These are phyloP conservation scores for Sturmia bella DNA, from an alignment of 2,888 invertebrate genomes.

Conservation along the genomic window DNA sequence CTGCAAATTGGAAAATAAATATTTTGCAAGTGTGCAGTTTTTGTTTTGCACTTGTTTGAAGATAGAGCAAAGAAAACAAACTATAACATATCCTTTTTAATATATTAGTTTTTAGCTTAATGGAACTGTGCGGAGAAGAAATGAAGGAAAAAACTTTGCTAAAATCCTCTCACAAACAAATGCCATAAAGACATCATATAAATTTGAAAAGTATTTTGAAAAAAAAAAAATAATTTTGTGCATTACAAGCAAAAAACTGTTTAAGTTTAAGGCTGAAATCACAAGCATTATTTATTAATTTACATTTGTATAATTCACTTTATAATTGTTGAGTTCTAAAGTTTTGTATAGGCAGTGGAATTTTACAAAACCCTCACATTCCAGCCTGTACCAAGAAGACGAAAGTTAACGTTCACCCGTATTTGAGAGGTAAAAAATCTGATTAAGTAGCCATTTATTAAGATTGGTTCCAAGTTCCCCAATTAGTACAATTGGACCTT, in stretches of 20 bases:
- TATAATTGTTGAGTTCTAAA: too few species aligned
- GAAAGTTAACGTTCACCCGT: too few species aligned
- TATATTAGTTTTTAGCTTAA: conserved; percentile 50
- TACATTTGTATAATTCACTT: too few species aligned
- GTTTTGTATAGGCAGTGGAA: too few species aligned
- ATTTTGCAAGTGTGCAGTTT: conserved; percentile 60
- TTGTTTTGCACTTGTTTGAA: neutral
- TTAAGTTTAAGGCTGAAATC: too few species aligned
- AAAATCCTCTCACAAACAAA: neutral
- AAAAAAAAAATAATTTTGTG: conserved; percentile 3
- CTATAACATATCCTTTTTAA: conserved; percentile 67
- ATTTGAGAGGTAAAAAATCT: too few species aligned
- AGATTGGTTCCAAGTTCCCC: too few species aligned
- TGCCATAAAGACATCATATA: conserved; percentile 35
- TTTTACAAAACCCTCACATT: too few species aligned
- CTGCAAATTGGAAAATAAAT: conserved; percentile 79
- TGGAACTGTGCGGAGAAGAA: conserved; percentile 13
- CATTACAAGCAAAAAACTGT: neutral
- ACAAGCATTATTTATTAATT: too few species aligned
- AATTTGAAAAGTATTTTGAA: conserved; percentile 36
- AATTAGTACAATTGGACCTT: too few species aligned
- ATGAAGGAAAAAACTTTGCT: neutral
- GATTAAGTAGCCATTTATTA: too few species aligned
- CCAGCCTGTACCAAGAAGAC: too few species aligned
- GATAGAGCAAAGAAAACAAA: conserved; percentile 24